Conservation (phyloP, 2,888 invertebrate genomes). For the Ecliptopera silaceata region DNA sequence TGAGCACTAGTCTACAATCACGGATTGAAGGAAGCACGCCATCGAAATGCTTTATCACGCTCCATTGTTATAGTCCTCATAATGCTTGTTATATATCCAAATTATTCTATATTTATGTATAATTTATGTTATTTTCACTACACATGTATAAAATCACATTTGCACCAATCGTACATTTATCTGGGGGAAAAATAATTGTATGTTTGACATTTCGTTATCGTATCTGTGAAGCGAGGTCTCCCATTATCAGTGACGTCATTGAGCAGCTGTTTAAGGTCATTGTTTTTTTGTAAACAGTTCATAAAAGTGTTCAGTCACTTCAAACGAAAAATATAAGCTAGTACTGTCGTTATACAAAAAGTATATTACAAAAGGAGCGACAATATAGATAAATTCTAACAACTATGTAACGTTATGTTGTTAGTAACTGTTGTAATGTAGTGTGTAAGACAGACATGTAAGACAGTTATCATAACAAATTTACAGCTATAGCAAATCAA, state of each 20-base stretch:
- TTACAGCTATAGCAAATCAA: slow-evolving; percentile 6
- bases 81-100: slow-evolving; percentile 48
- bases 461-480: not conserved
- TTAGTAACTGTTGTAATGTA: slow-evolving; percentile 4
- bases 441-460: slow-evolving; percentile 2
- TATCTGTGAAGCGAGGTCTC: slow-evolving; percentile 40
- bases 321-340: too few species aligned
- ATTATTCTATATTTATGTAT: slow-evolving; percentile 52
- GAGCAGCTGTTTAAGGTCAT: slow-evolving; percentile 42
- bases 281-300: slow-evolving; percentile 4
- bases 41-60: slow-evolving; percentile 68
- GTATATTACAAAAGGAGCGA: too few species aligned
- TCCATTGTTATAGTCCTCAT: slow-evolving; percentile 60
- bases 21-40: slow-evolving; percentile 67
- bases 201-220: slow-evolving; percentile 27
- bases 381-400: too few species aligned
- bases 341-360: too few species aligned
- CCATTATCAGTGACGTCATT: slow-evolving; percentile 38
- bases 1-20: slow-evolving; percentile 59
- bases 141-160: slow-evolving; percentile 76
- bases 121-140: slow-evolving; percentile 58
- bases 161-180: slow-evolving; percentile 62
- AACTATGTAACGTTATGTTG: not conserved
- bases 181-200: slow-evolving; percentile 45
- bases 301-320: not conserved